phyloP scores from a whole-genome alignment of 2,888 invertebrate genomes.

The Lypha dubia region DNA sequence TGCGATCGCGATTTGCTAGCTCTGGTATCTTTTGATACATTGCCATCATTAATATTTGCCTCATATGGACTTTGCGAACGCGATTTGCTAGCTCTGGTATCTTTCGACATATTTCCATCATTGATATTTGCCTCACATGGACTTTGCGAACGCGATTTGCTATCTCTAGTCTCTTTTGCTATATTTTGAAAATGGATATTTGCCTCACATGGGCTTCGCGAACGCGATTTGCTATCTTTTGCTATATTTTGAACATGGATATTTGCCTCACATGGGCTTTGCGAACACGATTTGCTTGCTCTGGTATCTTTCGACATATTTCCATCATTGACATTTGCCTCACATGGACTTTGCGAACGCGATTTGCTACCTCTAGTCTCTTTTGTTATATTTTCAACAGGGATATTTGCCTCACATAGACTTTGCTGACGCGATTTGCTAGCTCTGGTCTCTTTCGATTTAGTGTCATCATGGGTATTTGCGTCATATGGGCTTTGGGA shows the following conservation, averaged over 20 bases:
- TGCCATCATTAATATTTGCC: no score
- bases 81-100: no score
- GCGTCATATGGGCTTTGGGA: no score
- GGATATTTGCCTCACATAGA: conserved; percentile 26
- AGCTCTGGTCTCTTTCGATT: conserved; percentile 31
- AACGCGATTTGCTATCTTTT: no score
- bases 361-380: no score
- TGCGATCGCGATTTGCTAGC: conserved; percentile 67
- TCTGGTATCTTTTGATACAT: conserved; percentile 31
- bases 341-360: no score
- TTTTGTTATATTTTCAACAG: no score
- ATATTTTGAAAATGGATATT: conserved; percentile 18
- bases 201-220: no score
- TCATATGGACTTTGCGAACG: no score
- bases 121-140: conserved; percentile 29
- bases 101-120: no score
- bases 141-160: conserved; percentile 64
- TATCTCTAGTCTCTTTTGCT: conserved; percentile 39
- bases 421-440: conserved; percentile 65
- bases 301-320: no score
- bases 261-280: conserved; percentile 21
- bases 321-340: no score
- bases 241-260: neutral
- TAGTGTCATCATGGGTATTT: conserved; percentile 24
- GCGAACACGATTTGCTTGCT: conserved; percentile 67